phyloP scores from a whole-genome alignment of 2,888 invertebrate species.

The Aphidoletes aphidimyza region DNA sequence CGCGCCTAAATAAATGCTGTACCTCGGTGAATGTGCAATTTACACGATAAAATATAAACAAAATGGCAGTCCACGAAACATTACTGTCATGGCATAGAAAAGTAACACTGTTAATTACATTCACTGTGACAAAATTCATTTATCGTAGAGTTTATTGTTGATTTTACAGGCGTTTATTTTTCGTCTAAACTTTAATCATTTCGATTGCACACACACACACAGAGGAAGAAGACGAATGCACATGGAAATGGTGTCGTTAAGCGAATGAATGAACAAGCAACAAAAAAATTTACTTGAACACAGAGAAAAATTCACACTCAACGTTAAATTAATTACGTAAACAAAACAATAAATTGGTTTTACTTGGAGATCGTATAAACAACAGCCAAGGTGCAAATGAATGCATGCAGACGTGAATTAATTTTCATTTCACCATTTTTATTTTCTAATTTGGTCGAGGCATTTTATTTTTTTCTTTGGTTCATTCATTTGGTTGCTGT shows the following conservation, averaged over 20 bases:
- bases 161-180: constrained; percentile 2
- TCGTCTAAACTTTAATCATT: background rate
- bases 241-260: too few species aligned
- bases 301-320: constrained; percentile 6
- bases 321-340: constrained; percentile 40
- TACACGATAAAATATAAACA: background rate
- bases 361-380: constrained; percentile 30
- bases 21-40: too few species aligned
- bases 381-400: constrained; percentile 6
- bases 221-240: too few species aligned
- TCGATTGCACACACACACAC: background rate
- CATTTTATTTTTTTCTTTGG: background rate
- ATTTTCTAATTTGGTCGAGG: constrained; percentile 8
- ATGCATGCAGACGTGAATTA: background rate
- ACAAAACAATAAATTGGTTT: constrained; percentile 43
- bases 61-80: background rate
- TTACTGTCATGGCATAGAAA: background rate
- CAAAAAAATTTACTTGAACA: background rate
- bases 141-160: background rate
- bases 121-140: constrained; percentile 36
- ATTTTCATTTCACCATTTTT: background rate
- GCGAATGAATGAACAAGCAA: background rate
- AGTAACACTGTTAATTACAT: background rate
- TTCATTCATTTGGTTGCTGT: background rate
- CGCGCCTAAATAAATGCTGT: too few species aligned